Evolutionary conservation across 2,888 invertebrate genomes (phyloP).

Genomic region (Syrista parreyssii): DNA sequence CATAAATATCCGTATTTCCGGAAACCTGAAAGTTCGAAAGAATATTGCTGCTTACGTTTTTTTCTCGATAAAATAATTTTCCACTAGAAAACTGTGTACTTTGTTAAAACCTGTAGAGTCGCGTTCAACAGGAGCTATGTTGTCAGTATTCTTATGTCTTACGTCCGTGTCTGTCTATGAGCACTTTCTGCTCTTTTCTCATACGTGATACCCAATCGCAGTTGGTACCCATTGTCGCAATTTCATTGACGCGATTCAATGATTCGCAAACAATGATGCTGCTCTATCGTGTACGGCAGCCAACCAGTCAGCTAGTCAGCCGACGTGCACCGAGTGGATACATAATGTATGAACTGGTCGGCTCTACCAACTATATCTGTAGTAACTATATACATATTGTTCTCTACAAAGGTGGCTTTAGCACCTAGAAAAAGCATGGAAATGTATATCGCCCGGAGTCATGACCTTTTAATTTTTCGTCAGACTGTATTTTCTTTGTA

Average conservation of each 20-base stretch:
- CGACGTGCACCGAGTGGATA: constrained; percentile 24
- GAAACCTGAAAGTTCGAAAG: neutral
- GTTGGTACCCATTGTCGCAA: neutral
- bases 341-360: constrained; percentile 40
- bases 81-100: neutral
- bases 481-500: neutral
- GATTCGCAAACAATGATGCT: constrained; percentile 57
- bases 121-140: neutral
- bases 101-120: neutral
- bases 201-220: neutral
- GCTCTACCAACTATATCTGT: neutral
- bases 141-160: neutral
- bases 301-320: constrained; percentile 2
- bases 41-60: neutral
- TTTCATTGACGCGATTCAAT: constrained; percentile 29
- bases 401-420: neutral
- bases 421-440: neutral
- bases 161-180: neutral
- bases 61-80: neutral
- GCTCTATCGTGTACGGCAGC: constrained; percentile 38
- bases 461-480: neutral
- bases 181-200: neutral
- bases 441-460: neutral
- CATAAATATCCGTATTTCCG: neutral
- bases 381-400: neutral